Conservation (phyloP, 2,797 vertebrate species). For the Chelon auratus region DNA sequence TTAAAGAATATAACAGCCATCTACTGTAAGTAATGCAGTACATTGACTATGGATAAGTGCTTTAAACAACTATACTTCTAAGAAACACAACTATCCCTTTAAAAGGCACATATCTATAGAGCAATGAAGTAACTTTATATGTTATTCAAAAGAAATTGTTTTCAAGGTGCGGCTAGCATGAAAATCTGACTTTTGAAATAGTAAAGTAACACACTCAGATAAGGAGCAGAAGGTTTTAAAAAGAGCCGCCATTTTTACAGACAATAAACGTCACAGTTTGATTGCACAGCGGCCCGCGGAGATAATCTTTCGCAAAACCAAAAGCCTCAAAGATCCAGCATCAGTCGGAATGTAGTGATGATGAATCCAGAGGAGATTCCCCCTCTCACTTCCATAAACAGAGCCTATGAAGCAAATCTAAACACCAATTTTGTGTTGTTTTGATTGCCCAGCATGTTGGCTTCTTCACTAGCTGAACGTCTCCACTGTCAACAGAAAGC, state of each 20-base stretch:
- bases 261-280: not conserved
- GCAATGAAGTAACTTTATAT: too few species aligned
- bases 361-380: not conserved
- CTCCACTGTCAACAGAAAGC: conserved; percentile 14
- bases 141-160: too few species aligned
- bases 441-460: conserved; percentile 11
- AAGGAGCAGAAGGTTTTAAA: not conserved
- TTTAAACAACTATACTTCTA: too few species aligned
- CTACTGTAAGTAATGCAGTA: too few species aligned
- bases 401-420: conserved; percentile 33
- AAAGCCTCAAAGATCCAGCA: not conserved
- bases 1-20: too few species aligned
- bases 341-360: not conserved
- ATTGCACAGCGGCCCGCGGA: not conserved
- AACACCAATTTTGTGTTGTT: conserved; percentile 29
- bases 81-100: too few species aligned
- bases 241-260: not conserved
- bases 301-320: not conserved
- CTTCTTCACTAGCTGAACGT: conserved; percentile 17
- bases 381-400: conserved; percentile 37
- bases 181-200: not conserved
- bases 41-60: too few species aligned
- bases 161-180: too few species aligned
- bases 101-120: too few species aligned
- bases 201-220: not conserved